phyloP scores from a whole-genome alignment of 2,888 invertebrate species.

The Therioaphis trifolii region DNA sequence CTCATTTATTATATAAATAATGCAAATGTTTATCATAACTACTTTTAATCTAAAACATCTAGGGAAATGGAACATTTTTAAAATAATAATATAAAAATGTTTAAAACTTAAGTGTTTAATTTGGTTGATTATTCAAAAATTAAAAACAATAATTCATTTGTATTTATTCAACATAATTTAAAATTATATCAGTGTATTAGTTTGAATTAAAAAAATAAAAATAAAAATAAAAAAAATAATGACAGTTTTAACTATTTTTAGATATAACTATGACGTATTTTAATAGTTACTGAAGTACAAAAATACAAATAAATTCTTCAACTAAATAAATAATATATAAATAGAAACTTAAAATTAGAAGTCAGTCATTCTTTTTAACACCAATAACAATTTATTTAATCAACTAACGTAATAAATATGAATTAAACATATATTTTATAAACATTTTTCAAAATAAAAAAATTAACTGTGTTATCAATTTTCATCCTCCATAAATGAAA shows the following conservation, averaged over 20 bases:
- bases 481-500: background rate
- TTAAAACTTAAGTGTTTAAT: background rate
- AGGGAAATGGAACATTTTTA: background rate
- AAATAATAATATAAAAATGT: background rate
- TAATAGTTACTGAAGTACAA: background rate
- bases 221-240: too few species aligned
- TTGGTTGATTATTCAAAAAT: background rate
- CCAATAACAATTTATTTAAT: conserved; percentile 20
- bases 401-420: background rate
- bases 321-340: conserved; percentile 23
- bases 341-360: conserved; percentile 4
- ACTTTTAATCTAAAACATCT: background rate
- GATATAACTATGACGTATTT: too few species aligned
- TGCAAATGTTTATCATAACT: background rate
- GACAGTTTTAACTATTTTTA: too few species aligned
- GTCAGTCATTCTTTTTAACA: conserved; percentile 41
- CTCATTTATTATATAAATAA: background rate
- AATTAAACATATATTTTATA: background rate
- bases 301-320: background rate
- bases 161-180: background rate
- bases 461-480: background rate
- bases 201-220: background rate
- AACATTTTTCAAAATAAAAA: background rate
- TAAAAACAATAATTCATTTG: background rate
- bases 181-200: background rate